Base-by-base conservation (phyloP, 1,140 invertebrate genomes). In the Periplaneta americana region DNA sequence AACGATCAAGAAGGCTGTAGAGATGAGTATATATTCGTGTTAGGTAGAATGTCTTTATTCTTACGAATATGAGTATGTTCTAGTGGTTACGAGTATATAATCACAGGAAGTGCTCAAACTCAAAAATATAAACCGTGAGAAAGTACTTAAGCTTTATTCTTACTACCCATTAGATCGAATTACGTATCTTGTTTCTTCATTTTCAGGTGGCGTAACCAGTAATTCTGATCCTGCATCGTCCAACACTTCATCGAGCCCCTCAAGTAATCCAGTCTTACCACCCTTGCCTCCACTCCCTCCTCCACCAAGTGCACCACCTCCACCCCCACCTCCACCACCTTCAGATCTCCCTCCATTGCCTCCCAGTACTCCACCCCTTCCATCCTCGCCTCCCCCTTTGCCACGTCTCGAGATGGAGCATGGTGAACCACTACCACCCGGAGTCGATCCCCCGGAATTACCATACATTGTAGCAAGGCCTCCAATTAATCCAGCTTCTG, bases 391-490 rank as follows among this genome's bases (percentile, higher is more conserved):
- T 32, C 75, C 78, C 2, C 77, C 84, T 22, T 75, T 79, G 10
- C 82, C 81, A 32, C 28, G 36, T 10, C 78, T 36, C 33, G 48
- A 75, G 76, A 31, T 31, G 13, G 74, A 76, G 18, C 74, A 77
- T 22, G 82, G 80, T n/a, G 88, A 91, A 82, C 90, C 91, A 32
- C 81, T 90, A 22, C 89, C 91, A 34, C 90, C 90, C 13, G 90
- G 90, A 11, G 90, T 91, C 0, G 90, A 91, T 82, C 83, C 88
- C 66, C 84, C 88, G 5, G 89, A 89, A 75, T 84, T 87, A 33
- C 81, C 81, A 33, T 81, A 81, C 75, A 66, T 81, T 28, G 81
- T 78, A 22, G 78, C 48, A n/a, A 74, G 48, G 8, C 82, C 83
- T 31, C 57, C 82, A 36, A 75, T 66, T 18, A 34, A 74, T 80